phyloP scores from a whole-genome alignment of 1,140 invertebrate species.

The Dendrolimus punctatus region DNA sequence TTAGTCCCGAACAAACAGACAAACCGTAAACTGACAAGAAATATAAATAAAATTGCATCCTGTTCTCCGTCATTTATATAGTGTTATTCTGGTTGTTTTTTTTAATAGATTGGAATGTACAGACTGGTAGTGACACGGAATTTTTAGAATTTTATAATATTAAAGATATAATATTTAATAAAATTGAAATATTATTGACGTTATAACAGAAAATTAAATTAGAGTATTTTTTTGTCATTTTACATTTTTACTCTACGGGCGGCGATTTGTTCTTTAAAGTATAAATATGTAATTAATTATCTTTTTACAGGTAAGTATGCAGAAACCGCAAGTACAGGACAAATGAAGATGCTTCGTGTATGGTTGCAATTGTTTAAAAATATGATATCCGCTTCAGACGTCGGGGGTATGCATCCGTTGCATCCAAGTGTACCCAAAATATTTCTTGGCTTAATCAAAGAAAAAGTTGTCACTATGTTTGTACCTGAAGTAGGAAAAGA shows the following conservation, averaged over 20 bases:
- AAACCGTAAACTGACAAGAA: too few species aligned
- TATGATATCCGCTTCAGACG: constrained; percentile 14
- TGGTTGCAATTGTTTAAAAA: constrained; percentile 32
- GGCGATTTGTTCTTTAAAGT: neutral
- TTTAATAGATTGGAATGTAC: too few species aligned
- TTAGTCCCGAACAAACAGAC: too few species aligned
- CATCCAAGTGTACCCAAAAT: constrained; percentile 27
- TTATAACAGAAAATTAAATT: too few species aligned
- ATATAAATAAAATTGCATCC: too few species aligned
- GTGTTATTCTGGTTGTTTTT: too few species aligned
- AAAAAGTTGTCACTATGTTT: constrained; percentile 27
- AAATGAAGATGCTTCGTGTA: constrained; percentile 28
- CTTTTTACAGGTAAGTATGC: constrained; percentile 27
- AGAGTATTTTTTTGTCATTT: too few species aligned
- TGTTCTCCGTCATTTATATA: too few species aligned
- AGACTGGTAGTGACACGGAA: too few species aligned
- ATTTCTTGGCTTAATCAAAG: constrained; percentile 18
- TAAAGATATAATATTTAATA: too few species aligned
- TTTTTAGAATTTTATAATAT: too few species aligned
- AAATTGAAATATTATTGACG: too few species aligned
- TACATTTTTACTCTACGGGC: neutral
- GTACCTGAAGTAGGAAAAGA: constrained; percentile 19
- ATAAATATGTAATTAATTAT: neutral
- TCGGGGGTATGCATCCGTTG: constrained; percentile 29
- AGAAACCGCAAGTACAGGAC: constrained; percentile 27